Evolutionary conservation across 2,888 invertebrate genomes (phyloP).

Genomic region (Ichneumon xanthorius): DNA sequence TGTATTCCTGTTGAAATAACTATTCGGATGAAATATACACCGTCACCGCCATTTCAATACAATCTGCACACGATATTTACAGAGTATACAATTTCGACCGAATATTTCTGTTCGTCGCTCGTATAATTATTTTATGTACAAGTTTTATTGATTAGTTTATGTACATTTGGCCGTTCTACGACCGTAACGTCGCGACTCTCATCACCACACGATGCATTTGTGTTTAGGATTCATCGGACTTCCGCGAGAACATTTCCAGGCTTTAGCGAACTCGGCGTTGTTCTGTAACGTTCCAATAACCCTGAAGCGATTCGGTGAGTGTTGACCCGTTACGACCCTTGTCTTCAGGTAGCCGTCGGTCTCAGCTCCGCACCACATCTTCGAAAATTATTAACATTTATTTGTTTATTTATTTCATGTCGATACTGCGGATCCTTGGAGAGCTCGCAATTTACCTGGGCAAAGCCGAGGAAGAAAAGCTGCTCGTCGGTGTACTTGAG

Average conservation of each 20-base stretch:
- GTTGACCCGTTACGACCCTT: conserved; percentile 88
- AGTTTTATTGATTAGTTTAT: conserved; percentile 75
- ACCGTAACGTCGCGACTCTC: background rate
- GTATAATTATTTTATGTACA: conserved; percentile 72
- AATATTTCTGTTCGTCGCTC: conserved; percentile 60
- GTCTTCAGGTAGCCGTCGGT: conserved; percentile 90
- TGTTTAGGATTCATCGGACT: conserved; percentile 89
- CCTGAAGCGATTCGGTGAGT: conserved; percentile 90
- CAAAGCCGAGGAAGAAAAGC: conserved; percentile 93
- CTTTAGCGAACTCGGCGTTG: conserved; percentile 88
- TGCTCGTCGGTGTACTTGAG: conserved; percentile 90
- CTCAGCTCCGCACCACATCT: conserved; percentile 94
- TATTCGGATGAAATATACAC: background rate
- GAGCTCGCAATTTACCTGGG: conserved; percentile 86
- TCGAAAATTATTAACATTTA: conserved; percentile 64
- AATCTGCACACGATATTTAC: conserved; percentile 74
- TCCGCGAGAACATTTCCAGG: conserved; percentile 88
- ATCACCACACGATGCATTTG: conserved; percentile 90
- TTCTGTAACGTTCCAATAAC: conserved; percentile 90
- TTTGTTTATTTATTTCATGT: background rate
- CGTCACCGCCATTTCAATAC: conserved; percentile 48
- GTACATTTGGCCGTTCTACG: conserved; percentile 67
- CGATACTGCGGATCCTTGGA: background rate
- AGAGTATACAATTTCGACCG: conserved; percentile 68
- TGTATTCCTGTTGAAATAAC: conserved; percentile 6